Base-by-base conservation (phyloP, 2,888 invertebrate species). In the Cerastoderma edule region DNA sequence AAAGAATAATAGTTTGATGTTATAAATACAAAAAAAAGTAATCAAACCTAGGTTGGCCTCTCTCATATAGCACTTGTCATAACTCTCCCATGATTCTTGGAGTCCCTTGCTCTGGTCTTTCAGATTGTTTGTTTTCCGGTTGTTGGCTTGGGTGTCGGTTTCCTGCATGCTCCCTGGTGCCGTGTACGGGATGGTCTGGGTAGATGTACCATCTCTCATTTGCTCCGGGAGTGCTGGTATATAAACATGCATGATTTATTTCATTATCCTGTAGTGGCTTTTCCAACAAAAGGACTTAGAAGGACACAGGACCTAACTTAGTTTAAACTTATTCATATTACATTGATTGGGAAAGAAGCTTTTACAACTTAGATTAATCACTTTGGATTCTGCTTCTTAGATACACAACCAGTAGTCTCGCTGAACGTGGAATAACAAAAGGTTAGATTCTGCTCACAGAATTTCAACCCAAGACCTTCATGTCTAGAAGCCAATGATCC, bases 81-180 rank as follows among this genome's bases (percentile, higher is more conserved):
- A 92, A 87, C 88, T 90, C 53, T 90, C 87, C 90, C 90, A 92
- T 0, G 90, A 78, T 81, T 92, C 92, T 57, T 92, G 92, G 6
- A 91, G 83, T 1, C 89, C 92, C 19, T 85, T 63, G 19, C 86
- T 66, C 2, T 71, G 53, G 19, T 89, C 80, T 27, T 60, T 60
- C 0, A 91, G 87, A 63, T 84, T 76, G 19, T 76, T 78, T 22
- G 75, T 82, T 67, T 89, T 89, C 16, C 91, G 71, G 16, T 35
- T 66, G 5, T 72, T 76, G 30, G 39, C 72, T 6, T 64, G 46
- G 0, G 50, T 56, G 32, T 81, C 69, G 0, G 75, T 86, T 60
- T 88, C 85, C 22, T 77, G 80, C 54, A 85, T 64, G 1, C 69
- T 82, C 4, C 28, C 48, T 8, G 89, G 86, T 16, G 78, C 64